Percentiles rank a stretch among this genome's conserved stretches.
phyloP scores from a whole-genome alignment of 2,888 invertebrate genomes.

The Macrosiphum euphorbiae region DNA sequence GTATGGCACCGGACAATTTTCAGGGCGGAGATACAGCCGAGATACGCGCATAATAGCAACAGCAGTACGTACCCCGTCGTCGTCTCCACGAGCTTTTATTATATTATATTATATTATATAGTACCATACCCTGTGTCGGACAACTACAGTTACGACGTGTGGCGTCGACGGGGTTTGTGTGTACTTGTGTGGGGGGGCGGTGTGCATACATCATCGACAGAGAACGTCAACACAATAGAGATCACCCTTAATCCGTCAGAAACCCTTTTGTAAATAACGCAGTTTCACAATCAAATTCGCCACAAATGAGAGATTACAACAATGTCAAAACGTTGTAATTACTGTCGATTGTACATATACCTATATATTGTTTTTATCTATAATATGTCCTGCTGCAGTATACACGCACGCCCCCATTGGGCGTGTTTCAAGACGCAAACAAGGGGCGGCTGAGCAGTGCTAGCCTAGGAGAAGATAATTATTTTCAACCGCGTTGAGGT shows the following conservation, averaged over 20 bases:
- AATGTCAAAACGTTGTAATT: slow-evolving; percentile 53
- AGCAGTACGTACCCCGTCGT: not conserved
- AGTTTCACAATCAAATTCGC: slow-evolving; percentile 38
- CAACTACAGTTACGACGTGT: not conserved
- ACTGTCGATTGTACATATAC: slow-evolving; percentile 32
- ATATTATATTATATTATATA: not conserved
- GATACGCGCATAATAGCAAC: not conserved
- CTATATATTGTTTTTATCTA: slow-evolving; percentile 46
- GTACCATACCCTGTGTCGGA: not conserved
- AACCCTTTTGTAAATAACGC: slow-evolving; percentile 44
- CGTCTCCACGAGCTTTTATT: slow-evolving; percentile 28
- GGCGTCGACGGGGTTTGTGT: not conserved
- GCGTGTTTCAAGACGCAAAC: not conserved
- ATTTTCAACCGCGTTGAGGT: not conserved
- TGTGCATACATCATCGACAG: slow-evolving; percentile 20
- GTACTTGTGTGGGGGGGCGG: not conserved
- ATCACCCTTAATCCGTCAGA: slow-evolving; percentile 50
- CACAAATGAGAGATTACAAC: slow-evolving; percentile 44
- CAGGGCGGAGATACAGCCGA: not conserved
- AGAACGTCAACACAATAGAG: slow-evolving; percentile 44
- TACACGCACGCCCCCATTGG: not conserved
- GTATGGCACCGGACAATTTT: not conserved
- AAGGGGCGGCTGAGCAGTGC: not conserved
- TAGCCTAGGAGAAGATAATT: not conserved
- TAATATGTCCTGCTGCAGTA: not conserved